These are phyloP conservation scores for Cylindroiulus punctatus DNA, from an alignment of 2,888 invertebrate species.

Conservation along the genomic window DNA sequence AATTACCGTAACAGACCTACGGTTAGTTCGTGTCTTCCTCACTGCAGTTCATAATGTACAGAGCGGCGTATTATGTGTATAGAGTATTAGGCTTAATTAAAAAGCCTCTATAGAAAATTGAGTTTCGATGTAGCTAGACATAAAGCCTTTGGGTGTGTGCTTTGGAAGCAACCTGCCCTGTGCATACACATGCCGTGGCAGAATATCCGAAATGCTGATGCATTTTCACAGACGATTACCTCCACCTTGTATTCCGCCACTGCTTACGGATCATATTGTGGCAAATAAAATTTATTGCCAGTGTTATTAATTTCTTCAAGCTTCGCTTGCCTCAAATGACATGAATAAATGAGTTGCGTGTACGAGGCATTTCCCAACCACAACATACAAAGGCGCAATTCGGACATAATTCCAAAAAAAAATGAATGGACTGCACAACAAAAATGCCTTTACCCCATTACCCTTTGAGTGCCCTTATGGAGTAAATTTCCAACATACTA, in stretches of 20 bases:
- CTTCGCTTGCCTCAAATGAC: slow-evolving; percentile 3
- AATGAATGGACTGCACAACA: too few relatives aligned
- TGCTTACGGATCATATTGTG: slow-evolving; percentile 15
- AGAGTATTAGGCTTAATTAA: too few relatives aligned
- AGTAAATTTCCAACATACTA: too few relatives aligned
- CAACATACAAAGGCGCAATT: too few relatives aligned
- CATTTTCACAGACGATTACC: slow-evolving; percentile 37
- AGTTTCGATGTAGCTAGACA: neutral
- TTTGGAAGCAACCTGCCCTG: neutral
- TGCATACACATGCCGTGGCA: neutral
- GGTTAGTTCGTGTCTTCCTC: too few relatives aligned
- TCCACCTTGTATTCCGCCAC: neutral
- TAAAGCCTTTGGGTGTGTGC: neutral
- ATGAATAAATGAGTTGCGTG: neutral
- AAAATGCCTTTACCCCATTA: too few relatives aligned
- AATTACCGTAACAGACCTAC: too few relatives aligned
- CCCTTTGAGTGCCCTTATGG: too few relatives aligned
- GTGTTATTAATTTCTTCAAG: slow-evolving; percentile 1
- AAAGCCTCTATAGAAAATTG: too few relatives aligned
- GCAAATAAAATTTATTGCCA: slow-evolving; percentile 6
- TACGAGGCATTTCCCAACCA: neutral
- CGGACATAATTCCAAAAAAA: too few relatives aligned
- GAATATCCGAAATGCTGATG: neutral
- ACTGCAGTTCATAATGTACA: too few relatives aligned
- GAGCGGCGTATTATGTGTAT: too few relatives aligned